Evolutionary conservation across 2,113 vertebrate genomes (phyloP).

Genomic region (Sinocyclocheilus grahami): DNA sequence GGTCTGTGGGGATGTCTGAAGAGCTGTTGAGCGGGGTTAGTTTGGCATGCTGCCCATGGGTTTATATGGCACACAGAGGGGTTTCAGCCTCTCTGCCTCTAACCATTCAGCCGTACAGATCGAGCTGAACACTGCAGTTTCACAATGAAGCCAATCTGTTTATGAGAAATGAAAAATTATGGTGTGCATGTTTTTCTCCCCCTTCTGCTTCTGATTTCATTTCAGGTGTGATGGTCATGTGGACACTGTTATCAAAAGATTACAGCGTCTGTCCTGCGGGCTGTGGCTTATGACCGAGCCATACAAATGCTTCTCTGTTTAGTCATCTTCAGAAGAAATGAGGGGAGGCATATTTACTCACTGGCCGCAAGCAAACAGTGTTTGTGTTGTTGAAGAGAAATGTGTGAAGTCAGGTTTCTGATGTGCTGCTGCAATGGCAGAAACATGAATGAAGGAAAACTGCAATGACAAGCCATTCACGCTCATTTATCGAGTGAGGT

Average conservation of each 20-base stretch:
- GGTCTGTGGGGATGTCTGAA: background rate
- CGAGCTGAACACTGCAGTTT: background rate
- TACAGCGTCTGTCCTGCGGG: background rate
- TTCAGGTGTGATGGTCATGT: conserved; percentile 25
- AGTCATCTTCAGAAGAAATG: conserved; percentile 20
- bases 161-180: background rate
- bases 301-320: conserved; percentile 20
- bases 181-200: background rate
- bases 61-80: conserved; percentile 3
- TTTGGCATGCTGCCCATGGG: conserved; percentile 31
- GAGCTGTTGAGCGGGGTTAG: background rate
- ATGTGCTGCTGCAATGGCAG: conserved; percentile 30
- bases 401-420: conserved; percentile 28
- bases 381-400: conserved; percentile 24
- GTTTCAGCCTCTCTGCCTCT: conserved; percentile 4
- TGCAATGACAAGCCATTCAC: conserved; percentile 9
- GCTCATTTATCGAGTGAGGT: conserved; percentile 1
- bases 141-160: background rate
- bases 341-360: conserved; percentile 24
- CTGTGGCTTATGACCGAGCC: conserved; percentile 15
- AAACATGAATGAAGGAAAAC: conserved; percentile 5
- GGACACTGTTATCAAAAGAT: background rate
- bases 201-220: conserved; percentile 28
- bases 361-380: background rate
- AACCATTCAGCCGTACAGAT: background rate